Evolutionary conservation across 2,113 vertebrate genomes (phyloP).

Genomic region (Mus musculus): GRCm39 chr9:79076501-79077000

Average conservation of each 20-base stretch:
- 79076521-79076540: background rate
- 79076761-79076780: background rate
- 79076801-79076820: background rate
- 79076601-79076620: background rate
- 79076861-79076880: background rate
- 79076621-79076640: background rate
- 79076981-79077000: constrained; percentile 93
- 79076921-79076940: constrained; percentile 93
- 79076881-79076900: background rate
- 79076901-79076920: constrained; percentile 72
- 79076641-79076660: background rate
- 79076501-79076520: background rate
- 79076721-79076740: background rate
- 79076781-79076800: background rate
- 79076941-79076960: constrained; percentile 97
- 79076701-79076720: background rate
- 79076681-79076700: background rate
- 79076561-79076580: background rate
- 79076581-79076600: background rate
- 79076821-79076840: background rate
- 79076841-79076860: background rate
- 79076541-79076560: background rate
- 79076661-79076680: background rate
- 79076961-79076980: constrained; percentile 95
- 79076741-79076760: background rate